Evolutionary conservation across 2,113 vertebrate species (phyloP), one percentile per base, ranked within the genome.

Genomic region (Polypterus senegalus): DNA sequence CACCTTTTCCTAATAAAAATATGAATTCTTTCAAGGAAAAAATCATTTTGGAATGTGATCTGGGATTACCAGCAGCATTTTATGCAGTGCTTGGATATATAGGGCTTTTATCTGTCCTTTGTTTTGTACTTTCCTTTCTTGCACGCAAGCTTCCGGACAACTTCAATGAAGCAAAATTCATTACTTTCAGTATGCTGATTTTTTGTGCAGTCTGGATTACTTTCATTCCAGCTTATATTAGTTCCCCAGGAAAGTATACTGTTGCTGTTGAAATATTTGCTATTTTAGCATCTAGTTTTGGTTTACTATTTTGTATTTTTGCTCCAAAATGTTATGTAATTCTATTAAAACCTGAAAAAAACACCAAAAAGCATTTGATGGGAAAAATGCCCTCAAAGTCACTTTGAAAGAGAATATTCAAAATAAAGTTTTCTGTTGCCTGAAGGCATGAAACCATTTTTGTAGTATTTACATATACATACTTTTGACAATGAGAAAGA

Each of bases 181-280:
- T 57, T 44, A 57, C 58, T 43, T 60, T 60, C 11, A 60, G 58
- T 47, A 60, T 60, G 58, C 58, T 60, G 46, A 60, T 60, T n/a
- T 60, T 60, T 9, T 47, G 58, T 48, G 45, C 46, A 2, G 46
- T 60, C 6, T 60, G 44, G 8, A 47, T 45, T 9, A 60, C 46
- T 60, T 60, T 60, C 43, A n/a, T 48, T 5, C 59, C 59, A 48
- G 10, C 81, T 2, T 83, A 83, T 69, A 72, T 75, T 65, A 81
- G 81, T 64, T 77, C 81, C 66, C 79, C 81, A 44, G 79, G 78
- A 43, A 83, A 81, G 60, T 77, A 79, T 49, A 81, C 76, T 54
- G 81, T 83, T 0, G 81, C 81, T 59, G 81, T 83, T 48, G 81
- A 83, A 58, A 79, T 81, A 61, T 82, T 84, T 79, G 81, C 81